Conservation (phyloP, 2,113 vertebrate species). For the Salvelinus sp. region DNA sequence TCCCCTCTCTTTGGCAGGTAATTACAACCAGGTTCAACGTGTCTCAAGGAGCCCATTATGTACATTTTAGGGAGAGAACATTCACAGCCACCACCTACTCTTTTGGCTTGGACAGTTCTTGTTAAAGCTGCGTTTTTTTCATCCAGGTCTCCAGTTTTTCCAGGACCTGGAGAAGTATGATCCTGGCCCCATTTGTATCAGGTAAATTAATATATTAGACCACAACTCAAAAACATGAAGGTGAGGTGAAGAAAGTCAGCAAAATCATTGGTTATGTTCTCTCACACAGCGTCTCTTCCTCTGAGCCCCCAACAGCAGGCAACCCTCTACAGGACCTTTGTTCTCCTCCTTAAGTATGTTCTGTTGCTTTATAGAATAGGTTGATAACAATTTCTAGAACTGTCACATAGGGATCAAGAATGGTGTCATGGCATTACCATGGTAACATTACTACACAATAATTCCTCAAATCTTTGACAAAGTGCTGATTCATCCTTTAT, state of each 20-base stretch:
- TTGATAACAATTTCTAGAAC: too few relatives aligned
- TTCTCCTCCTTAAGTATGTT: constrained; percentile 87
- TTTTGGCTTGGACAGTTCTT: neutral
- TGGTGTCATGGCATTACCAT: too few relatives aligned
- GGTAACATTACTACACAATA: too few relatives aligned
- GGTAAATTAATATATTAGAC: constrained; percentile 66
- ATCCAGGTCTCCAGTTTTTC: constrained; percentile 72
- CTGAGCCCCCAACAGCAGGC: constrained; percentile 78
- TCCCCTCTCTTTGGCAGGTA: constrained; percentile 90
- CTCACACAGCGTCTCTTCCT: constrained; percentile 81
- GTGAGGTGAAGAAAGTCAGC: too few relatives aligned
- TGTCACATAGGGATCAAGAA: too few relatives aligned
- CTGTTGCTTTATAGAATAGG: neutral
- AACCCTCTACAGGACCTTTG: constrained; percentile 85
- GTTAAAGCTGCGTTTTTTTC: neutral
- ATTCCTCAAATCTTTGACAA: too few relatives aligned
- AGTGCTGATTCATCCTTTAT: neutral
- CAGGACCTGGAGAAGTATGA: constrained; percentile 81
- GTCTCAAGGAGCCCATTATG: neutral
- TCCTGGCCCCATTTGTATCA: constrained; percentile 86
- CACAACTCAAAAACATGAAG: neutral
- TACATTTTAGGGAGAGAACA: neutral
- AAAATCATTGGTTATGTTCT: constrained; percentile 10
- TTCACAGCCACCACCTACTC: neutral
- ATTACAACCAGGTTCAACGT: neutral